Base-by-base conservation (phyloP, 2,888 invertebrate genomes). In the Drosophila tripunctata region DNA sequence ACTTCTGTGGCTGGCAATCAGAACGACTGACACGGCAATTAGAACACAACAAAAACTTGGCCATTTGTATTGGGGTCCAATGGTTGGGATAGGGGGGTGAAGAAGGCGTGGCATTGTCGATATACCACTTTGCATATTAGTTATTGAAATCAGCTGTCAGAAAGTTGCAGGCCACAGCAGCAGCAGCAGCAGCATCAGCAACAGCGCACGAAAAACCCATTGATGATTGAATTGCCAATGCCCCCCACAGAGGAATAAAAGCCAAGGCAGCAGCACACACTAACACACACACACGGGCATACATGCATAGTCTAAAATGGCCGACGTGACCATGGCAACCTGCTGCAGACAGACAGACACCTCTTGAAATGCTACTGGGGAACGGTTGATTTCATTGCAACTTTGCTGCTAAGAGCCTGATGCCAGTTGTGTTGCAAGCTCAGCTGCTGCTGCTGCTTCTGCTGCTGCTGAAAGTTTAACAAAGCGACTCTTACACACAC, bases 131-230 rank as follows among this genome's bases (percentile, higher is more conserved):
- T 80, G 78, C 81, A 87, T 81, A 81, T 81, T 81, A 83, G 88
- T 83, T 83, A 87, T 79, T 87, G 83, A 87, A 83, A 86, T 87
- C 83, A 86, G 88, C 83, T 83, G 88, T 87, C 88, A 69, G 82
- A 81, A 81, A 87, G 85, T 81, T 81, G 78, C 67, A 56, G 64
- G 73, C 73, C 64, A 72, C 62, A 83, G 50, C 8, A 27, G 60
- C 52, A n/a, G n/a, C n/a, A n/a, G n/a, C n/a, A n/a, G n/a, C n/a
- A n/a, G 52, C 61, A 57, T 55, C 36, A 30, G 55, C 35, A 41
- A 52, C 52, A 61, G 68, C 22, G 58, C 67, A 71, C 58, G 63
- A 61, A 76, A 70, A 65, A 71, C 31, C 55, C 67, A 76, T 67
- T 77, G 87, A 74, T 70, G 80, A 76, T 66, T 70, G 70, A 67